Percentiles rank a stretch among this genome's conserved stretches.
These are phyloP conservation scores for Stramonita haemastoma DNA, from an alignment of 2,888 invertebrate species.

Conservation along the genomic window DNA sequence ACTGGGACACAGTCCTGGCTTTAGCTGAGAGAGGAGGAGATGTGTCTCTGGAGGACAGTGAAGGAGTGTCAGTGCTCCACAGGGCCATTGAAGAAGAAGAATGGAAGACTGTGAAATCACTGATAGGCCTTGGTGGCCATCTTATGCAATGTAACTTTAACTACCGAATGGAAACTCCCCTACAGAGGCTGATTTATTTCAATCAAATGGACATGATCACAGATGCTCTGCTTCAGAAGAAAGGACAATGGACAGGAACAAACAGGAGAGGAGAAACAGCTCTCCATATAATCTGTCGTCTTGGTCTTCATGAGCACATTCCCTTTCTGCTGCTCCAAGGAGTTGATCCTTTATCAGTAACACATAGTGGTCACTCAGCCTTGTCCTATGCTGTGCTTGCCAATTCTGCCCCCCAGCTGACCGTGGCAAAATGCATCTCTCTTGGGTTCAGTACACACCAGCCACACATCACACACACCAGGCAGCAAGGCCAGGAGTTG, in stretches of 20 bases:
- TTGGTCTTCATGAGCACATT: background rate
- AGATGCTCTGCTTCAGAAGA: background rate
- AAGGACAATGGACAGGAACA: background rate
- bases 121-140: background rate
- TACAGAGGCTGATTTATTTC: background rate
- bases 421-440: background rate
- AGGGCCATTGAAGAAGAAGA: background rate
- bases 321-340: background rate
- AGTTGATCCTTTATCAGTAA: background rate
- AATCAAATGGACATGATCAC: background rate
- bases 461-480: background rate
- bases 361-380: background rate
- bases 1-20: background rate
- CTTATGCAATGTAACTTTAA: background rate
- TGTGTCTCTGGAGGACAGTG: background rate
- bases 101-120: background rate
- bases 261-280: background rate
- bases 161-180: background rate
- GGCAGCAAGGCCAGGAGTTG: too few relatives aligned
- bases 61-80: background rate
- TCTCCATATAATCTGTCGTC: background rate
- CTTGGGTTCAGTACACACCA: constrained; percentile 22
- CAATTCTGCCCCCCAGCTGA: background rate
- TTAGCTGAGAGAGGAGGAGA: background rate
- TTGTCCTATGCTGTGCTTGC: background rate